Base-by-base conservation (phyloP, 1,140 invertebrate species). In the Bactericera cockerelli region DNA sequence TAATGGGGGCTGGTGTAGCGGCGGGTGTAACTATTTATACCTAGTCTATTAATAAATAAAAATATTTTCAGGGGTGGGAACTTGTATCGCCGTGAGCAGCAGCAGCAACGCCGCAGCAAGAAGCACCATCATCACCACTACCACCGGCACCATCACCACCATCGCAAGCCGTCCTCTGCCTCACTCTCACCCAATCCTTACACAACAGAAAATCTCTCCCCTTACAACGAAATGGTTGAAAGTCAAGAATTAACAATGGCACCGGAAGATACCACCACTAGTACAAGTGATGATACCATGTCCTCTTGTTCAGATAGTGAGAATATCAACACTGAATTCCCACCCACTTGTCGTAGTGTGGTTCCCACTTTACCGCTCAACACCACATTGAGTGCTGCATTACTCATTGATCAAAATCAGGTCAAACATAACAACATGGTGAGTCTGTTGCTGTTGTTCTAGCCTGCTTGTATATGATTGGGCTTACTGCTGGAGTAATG, bases 41-140 rank as follows among this genome's bases (percentile, higher is more conserved):
- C n/a, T n/a, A n/a, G n/a, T n/a, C n/a, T n/a, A n/a, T n/a, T n/a
- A n/a, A n/a, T n/a, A n/a, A n/a, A n/a, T n/a, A n/a, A n/a, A n/a
- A n/a, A n/a, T 49, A 49, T 49, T 4, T 49, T 49, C 42, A 49
- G 42, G 42, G 42, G 42, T 49, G 42, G 42, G 4, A 49, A 49
- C 22, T 49, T 49, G 22, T 49, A 49, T n/a, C n/a, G 22, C 4
- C 42, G 42, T 4, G 42, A 49, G 19, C 42, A 22, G 8, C 42
- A n/a, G n/a, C n/a, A 49, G 19, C 42, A 22, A 19, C 42, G n/a
- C n/a, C n/a, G 42, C 42, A 49, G 42, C 4, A 49, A n/a, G 4
- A 49, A 49, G 42, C 4, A 22, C n/a, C 42, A 49, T 49, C 33
- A 16, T 11, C 10, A 36, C 16, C 42, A 19, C 22, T n/a, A 22